phyloP scores from a whole-genome alignment of 1,140 invertebrate genomes.

The Bicyclus anynana region DNA sequence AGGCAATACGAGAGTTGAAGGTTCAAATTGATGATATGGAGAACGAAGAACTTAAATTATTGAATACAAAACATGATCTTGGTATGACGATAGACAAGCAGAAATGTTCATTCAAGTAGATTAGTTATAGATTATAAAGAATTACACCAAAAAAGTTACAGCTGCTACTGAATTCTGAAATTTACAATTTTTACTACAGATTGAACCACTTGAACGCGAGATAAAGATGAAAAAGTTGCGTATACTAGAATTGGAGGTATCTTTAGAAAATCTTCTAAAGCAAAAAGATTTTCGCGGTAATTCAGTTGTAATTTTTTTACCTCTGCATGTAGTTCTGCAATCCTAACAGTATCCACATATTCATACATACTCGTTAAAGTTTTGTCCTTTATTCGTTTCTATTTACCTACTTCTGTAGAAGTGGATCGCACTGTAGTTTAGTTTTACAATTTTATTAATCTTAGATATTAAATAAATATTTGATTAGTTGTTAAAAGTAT shows the following conservation, averaged over 20 bases:
- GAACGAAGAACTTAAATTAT: slow-evolving; percentile 66
- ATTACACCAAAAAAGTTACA: slow-evolving; percentile 62
- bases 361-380: not conserved
- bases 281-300: slow-evolving; percentile 78
- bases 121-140: not conserved
- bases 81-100: slow-evolving; percentile 35
- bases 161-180: slow-evolving; percentile 36
- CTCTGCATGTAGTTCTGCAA: slow-evolving; percentile 4
- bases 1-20: slow-evolving; percentile 81
- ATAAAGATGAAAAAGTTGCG: slow-evolving; percentile 89
- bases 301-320: slow-evolving; percentile 72
- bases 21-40: slow-evolving; percentile 83
- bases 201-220: slow-evolving; percentile 88
- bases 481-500: not conserved
- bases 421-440: too few species aligned
- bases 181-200: slow-evolving; percentile 78
- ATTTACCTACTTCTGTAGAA: too few species aligned
- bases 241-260: slow-evolving; percentile 86
- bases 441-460: not conserved
- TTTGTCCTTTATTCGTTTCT: not conserved
- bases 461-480: not conserved
- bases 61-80: slow-evolving; percentile 66
- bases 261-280: slow-evolving; percentile 84
- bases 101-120: slow-evolving; percentile 1
- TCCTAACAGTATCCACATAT: too few species aligned